phyloP scores from a whole-genome alignment of 35 echinoderm and acorn worm species.

The Acanthaster planci region DNA sequence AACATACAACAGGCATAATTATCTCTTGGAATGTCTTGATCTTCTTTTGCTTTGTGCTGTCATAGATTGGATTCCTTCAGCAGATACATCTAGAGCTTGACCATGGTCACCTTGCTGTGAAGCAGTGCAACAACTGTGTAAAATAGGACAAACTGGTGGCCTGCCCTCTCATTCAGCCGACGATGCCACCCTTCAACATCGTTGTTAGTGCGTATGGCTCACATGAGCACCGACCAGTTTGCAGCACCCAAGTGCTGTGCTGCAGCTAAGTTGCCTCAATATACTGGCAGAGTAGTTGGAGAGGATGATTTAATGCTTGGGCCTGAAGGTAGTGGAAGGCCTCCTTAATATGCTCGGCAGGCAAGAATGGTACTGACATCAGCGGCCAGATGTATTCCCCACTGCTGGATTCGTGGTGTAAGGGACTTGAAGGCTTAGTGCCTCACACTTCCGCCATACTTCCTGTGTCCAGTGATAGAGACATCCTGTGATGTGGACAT shows the following conservation, averaged over 20 bases:
- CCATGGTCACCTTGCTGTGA: slow-evolving; percentile 3
- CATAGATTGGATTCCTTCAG: not conserved
- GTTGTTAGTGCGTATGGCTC: too few relatives aligned
- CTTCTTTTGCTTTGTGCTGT: too few relatives aligned
- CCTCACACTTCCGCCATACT: slow-evolving; percentile 35
- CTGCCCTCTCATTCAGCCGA: too few relatives aligned
- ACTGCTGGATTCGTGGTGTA: slow-evolving; percentile 12
- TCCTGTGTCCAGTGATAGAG: not conserved
- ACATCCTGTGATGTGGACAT: not conserved
- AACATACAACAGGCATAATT: too few relatives aligned
- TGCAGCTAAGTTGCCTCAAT: too few relatives aligned
- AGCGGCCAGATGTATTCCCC: slow-evolving; percentile 20
- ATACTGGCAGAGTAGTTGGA: too few relatives aligned
- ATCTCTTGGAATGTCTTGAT: too few relatives aligned
- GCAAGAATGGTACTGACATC: slow-evolving; percentile 44
- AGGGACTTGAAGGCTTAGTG: not conserved
- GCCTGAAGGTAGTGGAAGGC: not conserved
- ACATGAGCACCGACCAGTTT: too few relatives aligned
- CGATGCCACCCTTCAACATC: too few relatives aligned
- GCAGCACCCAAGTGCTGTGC: too few relatives aligned
- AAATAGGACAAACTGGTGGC: too few relatives aligned
- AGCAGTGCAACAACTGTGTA: slow-evolving; percentile 21
- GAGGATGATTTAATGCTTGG: too few relatives aligned
- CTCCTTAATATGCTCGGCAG: not conserved
- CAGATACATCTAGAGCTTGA: slow-evolving; percentile 13